Base-by-base conservation (phyloP, 2,113 vertebrate species). In the Noctilio leporinus region DNA sequence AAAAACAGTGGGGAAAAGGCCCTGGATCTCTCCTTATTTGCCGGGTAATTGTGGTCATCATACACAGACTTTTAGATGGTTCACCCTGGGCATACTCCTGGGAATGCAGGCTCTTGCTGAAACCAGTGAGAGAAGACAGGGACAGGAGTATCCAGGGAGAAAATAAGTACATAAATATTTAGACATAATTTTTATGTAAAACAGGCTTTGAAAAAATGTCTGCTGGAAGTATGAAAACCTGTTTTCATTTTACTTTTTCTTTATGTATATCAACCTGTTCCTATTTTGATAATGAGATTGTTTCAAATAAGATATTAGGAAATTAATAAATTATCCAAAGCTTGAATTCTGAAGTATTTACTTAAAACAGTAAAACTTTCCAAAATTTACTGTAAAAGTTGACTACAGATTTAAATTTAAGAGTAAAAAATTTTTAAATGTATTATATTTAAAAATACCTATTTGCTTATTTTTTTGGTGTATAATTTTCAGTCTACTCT, bases 191-290 rank as follows among this genome's bases (percentile, higher is more conserved):
- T 96, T 96, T 93, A 95, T 97, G 77, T 87, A 76, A 97, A 96
- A 33, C 0, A 94, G 89, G 64, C 89, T 97, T 98, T 98, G 97
- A 97, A 97, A 97, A 96, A 98, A 75, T 69, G 87, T 47, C 64
- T 95, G n/a, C 78, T 94, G 69, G 93, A 97, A 94, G 62, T 86
- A 88, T 95, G 94, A 95, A 51, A 95, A 78, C 43, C 35, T 96
- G 30, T 82, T 97, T 72, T 94, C 70, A 87, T 95, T 11, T 35
- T 81, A 78, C 1, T 15, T 84, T 55, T 97, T 95, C 57, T 88
- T 86, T 51, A 85, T 92, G 83, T 51, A 51, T 91, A 11, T 0
- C 40, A 35, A 86, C 89, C 95, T 95, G 95, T 97, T 55, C 76
- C 33, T 97, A 95, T 72, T 96, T 85, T 86, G 26, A 85, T 92